Evolutionary conservation across 2,797 vertebrate species (phyloP).

Genomic region (Mus minutoides): DNA sequence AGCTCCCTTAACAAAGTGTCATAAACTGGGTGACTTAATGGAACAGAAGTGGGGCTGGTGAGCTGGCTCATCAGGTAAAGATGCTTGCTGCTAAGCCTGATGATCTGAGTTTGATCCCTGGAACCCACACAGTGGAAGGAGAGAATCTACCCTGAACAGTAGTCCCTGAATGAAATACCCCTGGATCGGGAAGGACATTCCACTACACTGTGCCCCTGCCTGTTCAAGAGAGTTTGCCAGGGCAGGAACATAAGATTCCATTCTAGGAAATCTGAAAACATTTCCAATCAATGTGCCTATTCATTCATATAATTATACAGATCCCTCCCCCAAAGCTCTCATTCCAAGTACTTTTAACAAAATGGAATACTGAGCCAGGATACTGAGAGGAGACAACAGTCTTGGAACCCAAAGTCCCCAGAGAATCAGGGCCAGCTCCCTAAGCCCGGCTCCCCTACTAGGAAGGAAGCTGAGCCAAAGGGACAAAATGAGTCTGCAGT

Average conservation of each 20-base stretch:
- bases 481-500: neutral
- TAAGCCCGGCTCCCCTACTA: neutral
- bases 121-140: neutral
- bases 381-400: conserved; percentile 42
- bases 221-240: conserved; percentile 48
- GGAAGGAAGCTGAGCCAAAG: neutral
- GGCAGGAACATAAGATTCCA: conserved; percentile 65
- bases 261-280: conserved; percentile 71
- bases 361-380: conserved; percentile 61
- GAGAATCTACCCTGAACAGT: neutral
- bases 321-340: conserved; percentile 56
- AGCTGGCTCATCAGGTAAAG: neutral
- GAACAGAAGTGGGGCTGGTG: neutral
- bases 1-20: neutral
- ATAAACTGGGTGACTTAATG: neutral
- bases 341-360: conserved; percentile 71
- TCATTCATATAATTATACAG: conserved; percentile 73
- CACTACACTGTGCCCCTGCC: neutral
- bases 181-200: neutral
- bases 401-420: conserved; percentile 30
- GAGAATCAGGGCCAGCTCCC: neutral
- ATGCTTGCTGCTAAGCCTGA: neutral
- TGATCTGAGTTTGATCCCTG: neutral
- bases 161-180: neutral
- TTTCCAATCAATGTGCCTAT: conserved; percentile 70